Percentiles rank a stretch among this genome's conserved stretches.
These are phyloP conservation scores for Pycnonotus jocosus DNA, from an alignment of 2,113 vertebrate genomes.

Conservation along the genomic window DNA sequence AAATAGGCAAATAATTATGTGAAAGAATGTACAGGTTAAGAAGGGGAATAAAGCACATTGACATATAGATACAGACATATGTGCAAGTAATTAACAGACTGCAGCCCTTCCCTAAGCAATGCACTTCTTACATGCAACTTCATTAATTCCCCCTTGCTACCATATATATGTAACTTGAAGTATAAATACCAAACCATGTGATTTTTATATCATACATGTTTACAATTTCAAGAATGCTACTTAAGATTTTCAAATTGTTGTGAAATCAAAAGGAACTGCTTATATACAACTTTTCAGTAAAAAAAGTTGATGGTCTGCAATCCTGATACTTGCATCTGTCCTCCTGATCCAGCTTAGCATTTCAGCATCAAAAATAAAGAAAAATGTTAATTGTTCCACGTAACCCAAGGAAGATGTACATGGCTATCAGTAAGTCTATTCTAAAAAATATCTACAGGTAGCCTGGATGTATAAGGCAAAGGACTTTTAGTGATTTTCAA, in stretches of 20 bases:
- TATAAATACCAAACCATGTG: not conserved
- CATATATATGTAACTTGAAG: not conserved
- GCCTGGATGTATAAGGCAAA: not conserved
- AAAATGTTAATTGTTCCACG: not conserved
- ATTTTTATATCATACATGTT: not conserved
- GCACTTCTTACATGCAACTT: not conserved
- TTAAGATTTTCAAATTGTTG: not conserved
- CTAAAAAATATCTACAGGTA: not conserved
- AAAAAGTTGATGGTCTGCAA: not conserved
- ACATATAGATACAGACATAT: not conserved
- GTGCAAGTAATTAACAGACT: not conserved
- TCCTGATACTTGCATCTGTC: not conserved
- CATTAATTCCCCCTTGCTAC: not conserved
- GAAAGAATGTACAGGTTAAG: not conserved
- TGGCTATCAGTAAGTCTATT: not conserved
- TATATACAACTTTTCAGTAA: not conserved
- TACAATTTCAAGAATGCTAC: not conserved
- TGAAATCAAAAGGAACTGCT: not conserved
- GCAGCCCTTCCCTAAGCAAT: not conserved
- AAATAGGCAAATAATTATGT: not conserved
- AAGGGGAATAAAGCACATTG: not conserved
- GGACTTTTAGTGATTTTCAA: not conserved
- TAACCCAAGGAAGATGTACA: not conserved
- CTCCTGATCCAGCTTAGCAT: not conserved
- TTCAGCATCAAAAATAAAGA: not conserved